Conservation (phyloP, 2,797 vertebrate genomes). For the Ptychobarbus kaznakovi region DNA sequence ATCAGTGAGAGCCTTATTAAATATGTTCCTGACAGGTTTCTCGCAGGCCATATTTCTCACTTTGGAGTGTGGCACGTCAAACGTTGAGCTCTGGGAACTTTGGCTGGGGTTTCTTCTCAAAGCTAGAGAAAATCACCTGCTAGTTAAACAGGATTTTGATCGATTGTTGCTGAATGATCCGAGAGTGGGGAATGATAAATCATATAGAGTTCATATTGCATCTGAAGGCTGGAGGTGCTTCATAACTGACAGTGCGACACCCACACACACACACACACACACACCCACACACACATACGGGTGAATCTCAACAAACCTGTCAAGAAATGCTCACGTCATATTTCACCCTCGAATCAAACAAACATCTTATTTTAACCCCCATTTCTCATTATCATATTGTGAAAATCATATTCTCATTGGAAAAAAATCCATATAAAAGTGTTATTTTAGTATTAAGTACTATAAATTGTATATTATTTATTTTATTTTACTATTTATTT, state of each 20-base stretch:
- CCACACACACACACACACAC: constrained; percentile 12
- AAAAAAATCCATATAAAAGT: no score
- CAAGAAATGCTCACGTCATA: not conserved
- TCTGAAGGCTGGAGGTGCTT: constrained; percentile 45
- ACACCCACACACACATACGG: not conserved
- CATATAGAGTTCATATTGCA: constrained; percentile 47
- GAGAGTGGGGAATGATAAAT: constrained; percentile 40
- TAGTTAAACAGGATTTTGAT: constrained; percentile 59
- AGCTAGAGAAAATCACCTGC: constrained; percentile 47
- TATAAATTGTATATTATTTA: not conserved
- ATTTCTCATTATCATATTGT: not conserved
- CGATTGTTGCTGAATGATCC: constrained; percentile 49
- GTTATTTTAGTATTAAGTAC: not conserved
- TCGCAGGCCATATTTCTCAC: constrained; percentile 36
- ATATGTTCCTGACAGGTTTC: constrained; percentile 40
- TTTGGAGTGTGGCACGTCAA: constrained; percentile 5
- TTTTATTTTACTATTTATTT: not conserved
- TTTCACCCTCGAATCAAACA: not conserved
- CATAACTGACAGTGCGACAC: constrained; percentile 27
- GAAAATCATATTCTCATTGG: no score
- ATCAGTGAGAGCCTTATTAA: constrained; percentile 37
- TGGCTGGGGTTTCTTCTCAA: not conserved
- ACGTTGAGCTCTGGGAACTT: constrained; percentile 11
- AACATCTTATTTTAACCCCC: not conserved
- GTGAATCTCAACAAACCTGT: not conserved